These are phyloP conservation scores for Drosophila anomalata DNA, from an alignment of 2,888 invertebrate species.

Conservation along the genomic window DNA sequence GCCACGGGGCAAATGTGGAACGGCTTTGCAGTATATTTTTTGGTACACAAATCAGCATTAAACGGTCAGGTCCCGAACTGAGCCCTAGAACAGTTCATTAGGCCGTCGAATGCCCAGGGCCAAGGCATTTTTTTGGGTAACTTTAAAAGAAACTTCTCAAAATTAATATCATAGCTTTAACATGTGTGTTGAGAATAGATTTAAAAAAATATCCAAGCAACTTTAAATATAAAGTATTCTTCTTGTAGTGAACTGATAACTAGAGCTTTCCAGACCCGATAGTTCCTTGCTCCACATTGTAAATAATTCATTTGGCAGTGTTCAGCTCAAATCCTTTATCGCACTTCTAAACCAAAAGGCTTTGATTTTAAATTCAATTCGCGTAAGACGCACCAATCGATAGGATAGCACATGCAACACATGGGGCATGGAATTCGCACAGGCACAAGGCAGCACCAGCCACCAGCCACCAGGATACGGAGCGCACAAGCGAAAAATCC, in stretches of 20 bases:
- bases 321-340: constrained; percentile 5
- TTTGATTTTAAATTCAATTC: constrained; percentile 51
- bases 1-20: constrained; percentile 32
- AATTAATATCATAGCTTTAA: constrained; percentile 28
- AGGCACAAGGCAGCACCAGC: constrained; percentile 12
- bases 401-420: constrained; percentile 57
- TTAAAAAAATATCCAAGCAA: too few species aligned
- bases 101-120: constrained; percentile 45
- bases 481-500: constrained; percentile 25
- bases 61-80: constrained; percentile 36
- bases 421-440: constrained; percentile 23
- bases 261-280: neutral
- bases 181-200: neutral
- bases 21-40: constrained; percentile 53
- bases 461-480: constrained; percentile 14
- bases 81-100: constrained; percentile 57
- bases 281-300: constrained; percentile 1
- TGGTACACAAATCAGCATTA: constrained; percentile 70
- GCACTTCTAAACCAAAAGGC: constrained; percentile 27
- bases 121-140: constrained; percentile 17
- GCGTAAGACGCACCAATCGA: constrained; percentile 45
- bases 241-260: neutral
- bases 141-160: constrained; percentile 45
- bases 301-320: neutral
- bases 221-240: neutral